A percentile compares a stretch with the other conserved stretches of the same genome.
phyloP scores from a whole-genome alignment of 2,113 vertebrate genomes.

The Chinchilla lanigera region DNA sequence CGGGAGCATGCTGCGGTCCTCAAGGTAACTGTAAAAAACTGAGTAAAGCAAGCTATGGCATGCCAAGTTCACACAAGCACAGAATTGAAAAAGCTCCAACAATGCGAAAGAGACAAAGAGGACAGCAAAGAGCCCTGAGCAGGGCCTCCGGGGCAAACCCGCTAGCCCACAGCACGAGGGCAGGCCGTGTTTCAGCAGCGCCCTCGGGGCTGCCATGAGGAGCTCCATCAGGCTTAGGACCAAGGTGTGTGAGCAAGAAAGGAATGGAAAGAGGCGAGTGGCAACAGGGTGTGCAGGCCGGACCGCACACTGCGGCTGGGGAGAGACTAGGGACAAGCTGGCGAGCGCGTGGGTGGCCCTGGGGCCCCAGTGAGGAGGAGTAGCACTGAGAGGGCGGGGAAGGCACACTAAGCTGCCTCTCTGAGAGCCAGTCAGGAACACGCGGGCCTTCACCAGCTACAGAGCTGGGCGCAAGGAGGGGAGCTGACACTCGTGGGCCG shows the following conservation, averaged over 20 bases:
- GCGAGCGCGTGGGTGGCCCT: accelerated
- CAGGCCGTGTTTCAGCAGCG: neutral
- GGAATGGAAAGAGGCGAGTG: neutral
- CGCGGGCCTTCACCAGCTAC: neutral
- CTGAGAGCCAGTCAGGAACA: neutral
- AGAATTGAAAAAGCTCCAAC: neutral
- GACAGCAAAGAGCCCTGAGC: neutral
- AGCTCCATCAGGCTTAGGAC: neutral
- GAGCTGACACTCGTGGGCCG: neutral
- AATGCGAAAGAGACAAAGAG: neutral
- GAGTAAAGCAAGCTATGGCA: neutral
- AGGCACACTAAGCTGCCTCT: too few species aligned
- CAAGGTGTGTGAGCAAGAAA: neutral
- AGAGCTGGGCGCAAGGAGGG: neutral
- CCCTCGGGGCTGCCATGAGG: neutral
- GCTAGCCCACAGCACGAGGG: too few species aligned
- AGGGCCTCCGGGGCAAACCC: neutral
- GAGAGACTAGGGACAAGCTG: neutral
- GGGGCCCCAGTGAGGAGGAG: too few species aligned
- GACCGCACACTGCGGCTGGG: neutral
- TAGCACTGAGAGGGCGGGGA: too few species aligned
- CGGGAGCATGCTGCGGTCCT: neutral
- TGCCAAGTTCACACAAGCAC: neutral
- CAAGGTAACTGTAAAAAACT: neutral
- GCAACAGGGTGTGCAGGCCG: neutral